Conservation (phyloP, 2,113 vertebrate species). For the Crotalus helleri region DNA sequence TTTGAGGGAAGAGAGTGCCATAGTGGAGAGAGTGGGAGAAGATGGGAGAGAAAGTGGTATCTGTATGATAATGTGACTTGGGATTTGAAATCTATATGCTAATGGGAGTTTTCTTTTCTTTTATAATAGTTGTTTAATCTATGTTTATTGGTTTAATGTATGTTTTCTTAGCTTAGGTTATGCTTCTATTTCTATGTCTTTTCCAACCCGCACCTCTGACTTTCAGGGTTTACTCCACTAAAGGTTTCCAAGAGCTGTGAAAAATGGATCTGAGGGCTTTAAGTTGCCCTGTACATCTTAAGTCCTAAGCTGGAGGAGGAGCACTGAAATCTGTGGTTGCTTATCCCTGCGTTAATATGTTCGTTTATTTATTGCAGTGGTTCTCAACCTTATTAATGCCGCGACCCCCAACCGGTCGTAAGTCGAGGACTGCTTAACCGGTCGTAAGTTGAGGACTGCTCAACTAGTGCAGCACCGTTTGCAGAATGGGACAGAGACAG, state of each 20-base stretch:
- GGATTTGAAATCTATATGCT: not conserved
- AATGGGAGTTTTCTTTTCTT: not conserved
- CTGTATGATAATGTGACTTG: not conserved
- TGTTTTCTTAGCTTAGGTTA: not conserved
- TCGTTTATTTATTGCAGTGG: not conserved
- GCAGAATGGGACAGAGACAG: too few species aligned
- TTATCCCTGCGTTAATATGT: not conserved
- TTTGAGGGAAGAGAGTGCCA: not conserved
- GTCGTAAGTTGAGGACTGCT: too few species aligned
- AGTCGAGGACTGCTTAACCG: too few species aligned
- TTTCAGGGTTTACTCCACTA: not conserved
- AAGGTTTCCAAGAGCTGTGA: not conserved
- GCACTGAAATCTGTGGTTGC: not conserved
- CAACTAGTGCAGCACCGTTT: too few species aligned
- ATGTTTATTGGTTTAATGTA: not conserved
- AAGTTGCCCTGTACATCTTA: not conserved
- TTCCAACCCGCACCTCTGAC: not conserved
- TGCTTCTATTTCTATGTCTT: not conserved
- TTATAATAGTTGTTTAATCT: not conserved
- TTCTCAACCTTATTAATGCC: too few species aligned
- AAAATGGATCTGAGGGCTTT: not conserved
- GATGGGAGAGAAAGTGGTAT: not conserved
- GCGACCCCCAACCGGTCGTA: too few species aligned
- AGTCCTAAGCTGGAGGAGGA: not conserved
- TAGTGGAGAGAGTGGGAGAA: not conserved